Base-by-base conservation (phyloP, 2,797 vertebrate species). In the Eurystomus glaucurus region DNA sequence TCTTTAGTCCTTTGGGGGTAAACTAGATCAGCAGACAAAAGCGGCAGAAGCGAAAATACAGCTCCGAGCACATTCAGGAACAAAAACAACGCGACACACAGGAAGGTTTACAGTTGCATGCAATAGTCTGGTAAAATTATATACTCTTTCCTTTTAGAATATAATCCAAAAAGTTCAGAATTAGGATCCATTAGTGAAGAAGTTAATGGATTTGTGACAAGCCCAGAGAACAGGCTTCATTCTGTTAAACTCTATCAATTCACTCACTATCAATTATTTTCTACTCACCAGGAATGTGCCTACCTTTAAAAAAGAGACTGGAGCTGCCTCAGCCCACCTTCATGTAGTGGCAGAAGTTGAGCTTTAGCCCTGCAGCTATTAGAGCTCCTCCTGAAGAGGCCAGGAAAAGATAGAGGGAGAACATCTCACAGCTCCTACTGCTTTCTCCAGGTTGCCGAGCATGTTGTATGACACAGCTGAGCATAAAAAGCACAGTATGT, bases 1-100 rank as follows among this genome's bases (percentile, higher is more conserved):
- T 94, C 60, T 68, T 81, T 41, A 21, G 28, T 69, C 91, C 81
- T 95, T 85, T 82, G 70, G 52, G 88, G 43, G 41, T 83, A 88
- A 84, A 88, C 52, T 31, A 76, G 39, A 87, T 89, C 70, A 90
- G 88, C 10, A 88, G 81, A 72, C 71, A 85, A 96, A 93, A 92
- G 77, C 54, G 85, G 39, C 37, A 90, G 41, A 89, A 86, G 37
- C 70, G 52, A 85, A 92, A 85, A 85, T 64, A 75, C 6, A 87
- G 62, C 82, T 88, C 46, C 21, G 72, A 79, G 46, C 25, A 55
- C n/a, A 54, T 69, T 57, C 61, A 65, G 57, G 50, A 90, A 57
- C 64, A 93, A 94, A 90, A 54, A 68, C 35, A 80, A 75, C 23
- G 37, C 55, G 85, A 64, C 37, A 80, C 71, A 88, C 26, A 31